Evolutionary conservation across 2,797 vertebrate species (phyloP).

Genomic region (Picus viridis): DNA sequence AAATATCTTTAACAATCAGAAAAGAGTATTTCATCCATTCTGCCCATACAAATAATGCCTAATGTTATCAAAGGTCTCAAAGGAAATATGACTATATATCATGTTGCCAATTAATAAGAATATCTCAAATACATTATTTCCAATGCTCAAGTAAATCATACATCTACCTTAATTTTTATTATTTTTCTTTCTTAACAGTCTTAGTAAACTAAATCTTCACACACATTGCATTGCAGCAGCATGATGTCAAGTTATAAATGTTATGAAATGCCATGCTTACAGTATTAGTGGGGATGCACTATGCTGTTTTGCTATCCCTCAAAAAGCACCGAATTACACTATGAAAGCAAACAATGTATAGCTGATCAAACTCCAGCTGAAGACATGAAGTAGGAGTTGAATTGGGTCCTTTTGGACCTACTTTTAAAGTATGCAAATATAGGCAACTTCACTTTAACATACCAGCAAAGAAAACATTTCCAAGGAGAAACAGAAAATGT

Average conservation of each 20-base stretch:
- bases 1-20: background rate
- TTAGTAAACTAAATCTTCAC: background rate
- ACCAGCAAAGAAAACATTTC: background rate
- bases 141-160: background rate
- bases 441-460: background rate
- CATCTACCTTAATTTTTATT: background rate
- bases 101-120: background rate
- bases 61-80: constrained; percentile 19
- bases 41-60: background rate
- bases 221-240: constrained; percentile 28
- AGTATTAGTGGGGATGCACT: background rate
- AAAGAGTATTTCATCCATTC: background rate
- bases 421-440: background rate
- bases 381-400: background rate
- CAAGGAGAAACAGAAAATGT: background rate
- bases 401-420: background rate
- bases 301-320: background rate
- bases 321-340: background rate
- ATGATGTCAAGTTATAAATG: background rate
- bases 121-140: background rate
- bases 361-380: background rate
- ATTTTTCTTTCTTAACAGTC: background rate
- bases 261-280: constrained; percentile 24
- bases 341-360: background rate
- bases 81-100: background rate